Conservation (phyloP, 2,888 invertebrate genomes). For the Campoplex capitator region DNA sequence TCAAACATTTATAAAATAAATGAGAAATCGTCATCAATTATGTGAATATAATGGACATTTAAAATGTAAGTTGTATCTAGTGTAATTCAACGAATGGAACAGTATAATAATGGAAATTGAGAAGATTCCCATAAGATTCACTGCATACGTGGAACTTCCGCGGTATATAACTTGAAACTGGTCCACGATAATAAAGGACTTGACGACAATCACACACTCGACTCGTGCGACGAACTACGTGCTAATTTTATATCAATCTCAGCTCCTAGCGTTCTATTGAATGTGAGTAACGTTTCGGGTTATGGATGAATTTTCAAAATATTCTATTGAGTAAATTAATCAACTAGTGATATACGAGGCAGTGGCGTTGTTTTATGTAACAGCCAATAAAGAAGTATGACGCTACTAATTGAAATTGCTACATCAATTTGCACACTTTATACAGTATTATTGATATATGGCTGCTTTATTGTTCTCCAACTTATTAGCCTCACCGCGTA, state of each 20-base stretch:
- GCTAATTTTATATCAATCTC: conserved; percentile 1
- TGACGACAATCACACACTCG: background rate
- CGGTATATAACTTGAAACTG: background rate
- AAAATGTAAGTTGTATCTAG: background rate
- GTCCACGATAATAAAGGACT: background rate
- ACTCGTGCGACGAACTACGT: background rate
- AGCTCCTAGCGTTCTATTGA: background rate
- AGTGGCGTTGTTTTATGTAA: background rate
- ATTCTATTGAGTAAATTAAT: background rate
- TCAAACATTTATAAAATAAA: background rate
- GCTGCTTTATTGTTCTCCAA: background rate
- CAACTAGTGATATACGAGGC: conserved; percentile 31
- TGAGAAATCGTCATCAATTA: background rate
- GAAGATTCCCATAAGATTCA: too few species aligned
- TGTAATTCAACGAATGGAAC: background rate
- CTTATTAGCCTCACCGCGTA: background rate
- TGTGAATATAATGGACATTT: background rate
- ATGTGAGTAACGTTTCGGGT: background rate
- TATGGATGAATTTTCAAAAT: background rate
- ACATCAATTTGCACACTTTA: background rate
- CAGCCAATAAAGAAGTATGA: background rate
- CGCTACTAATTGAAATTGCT: conserved; percentile 18
- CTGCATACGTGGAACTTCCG: background rate
- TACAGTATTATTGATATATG: background rate
- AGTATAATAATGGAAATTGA: background rate